These are phyloP conservation scores for Lacerta bilineata DNA, from an alignment of 2,797 vertebrate species.

Conservation along the genomic window DNA sequence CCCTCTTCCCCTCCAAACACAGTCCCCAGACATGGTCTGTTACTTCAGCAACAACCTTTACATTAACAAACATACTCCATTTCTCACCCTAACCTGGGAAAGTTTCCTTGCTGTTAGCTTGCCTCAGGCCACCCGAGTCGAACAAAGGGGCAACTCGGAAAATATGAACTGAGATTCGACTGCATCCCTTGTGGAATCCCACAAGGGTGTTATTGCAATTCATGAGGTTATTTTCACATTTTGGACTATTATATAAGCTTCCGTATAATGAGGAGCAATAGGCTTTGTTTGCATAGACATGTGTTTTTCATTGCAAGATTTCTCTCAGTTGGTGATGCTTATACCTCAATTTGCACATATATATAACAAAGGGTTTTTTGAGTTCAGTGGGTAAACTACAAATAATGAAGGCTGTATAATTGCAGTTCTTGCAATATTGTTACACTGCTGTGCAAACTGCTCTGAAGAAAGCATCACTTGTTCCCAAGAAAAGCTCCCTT, in stretches of 20 bases:
- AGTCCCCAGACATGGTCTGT: too few species aligned
- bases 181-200: conserved; percentile 55
- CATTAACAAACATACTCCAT: conserved; percentile 60
- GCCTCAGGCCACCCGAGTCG: conserved; percentile 67
- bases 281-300: neutral
- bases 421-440: neutral
- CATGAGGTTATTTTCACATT: conserved; percentile 59
- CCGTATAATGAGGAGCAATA: conserved; percentile 40
- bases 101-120: conserved; percentile 60
- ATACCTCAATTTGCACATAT: neutral
- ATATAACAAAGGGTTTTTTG: neutral
- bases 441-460: neutral
- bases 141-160: conserved; percentile 59
- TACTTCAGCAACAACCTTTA: conserved; percentile 63
- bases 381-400: neutral
- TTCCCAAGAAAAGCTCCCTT: neutral
- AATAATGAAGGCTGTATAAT: conserved; percentile 21
- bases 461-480: neutral
- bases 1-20: neutral
- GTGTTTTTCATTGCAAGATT: conserved; percentile 3
- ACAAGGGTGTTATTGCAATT: conserved; percentile 46
- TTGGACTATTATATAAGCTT: conserved; percentile 46
- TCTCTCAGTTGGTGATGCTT: neutral
- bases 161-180: conserved; percentile 67
- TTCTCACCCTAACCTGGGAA: conserved; percentile 57